Base-by-base conservation (phyloP, 1,140 invertebrate species). In the Sycobia sp. region DNA sequence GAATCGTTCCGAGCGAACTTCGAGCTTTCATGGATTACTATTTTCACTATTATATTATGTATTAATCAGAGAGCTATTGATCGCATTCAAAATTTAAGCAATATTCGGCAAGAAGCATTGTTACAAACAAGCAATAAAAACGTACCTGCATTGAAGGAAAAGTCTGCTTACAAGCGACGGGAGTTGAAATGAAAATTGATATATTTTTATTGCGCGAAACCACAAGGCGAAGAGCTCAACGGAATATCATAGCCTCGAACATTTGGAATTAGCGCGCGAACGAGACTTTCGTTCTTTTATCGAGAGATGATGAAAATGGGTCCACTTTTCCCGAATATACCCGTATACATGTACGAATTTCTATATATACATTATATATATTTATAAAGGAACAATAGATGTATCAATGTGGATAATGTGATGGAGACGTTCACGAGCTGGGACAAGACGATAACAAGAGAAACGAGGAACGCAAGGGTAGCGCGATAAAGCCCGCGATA, bases 281-380 rank as follows among this genome's bases (percentile, higher is more conserved):
- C 49, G 62, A 69, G 65, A 41, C 34, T 44, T 56, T 13, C 18
- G 1, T 23, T 53, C 11, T 69, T 68, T 67, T 63, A 53, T 66
- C 60, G 63, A 39, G 54, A 41, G 16, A 54, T 41, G 67, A 44
- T 67, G n/a, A 55, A 69, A n/a, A n/a, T n/a, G 75, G 71, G 73
- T 71, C 74, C 72, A 79, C 73, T 77, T 79, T 79, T 78, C 73
- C 68, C 69, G 60, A 60, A 36, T 25, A 56, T n/a, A n/a, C n/a
- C n/a, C n/a, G n/a, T n/a, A n/a, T n/a, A n/a, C n/a, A n/a, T n/a
- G n/a, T n/a, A n/a, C n/a, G n/a, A n/a, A n/a, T n/a, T n/a, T n/a
- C n/a, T n/a, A n/a, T n/a, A n/a, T n/a, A n/a, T n/a, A n/a, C n/a
- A n/a, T n/a, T n/a, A n/a, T 44, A 44, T 34, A 32, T 43, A 36